Conservation (phyloP, 2,797 vertebrate species). For the Spatula versicolor region DNA sequence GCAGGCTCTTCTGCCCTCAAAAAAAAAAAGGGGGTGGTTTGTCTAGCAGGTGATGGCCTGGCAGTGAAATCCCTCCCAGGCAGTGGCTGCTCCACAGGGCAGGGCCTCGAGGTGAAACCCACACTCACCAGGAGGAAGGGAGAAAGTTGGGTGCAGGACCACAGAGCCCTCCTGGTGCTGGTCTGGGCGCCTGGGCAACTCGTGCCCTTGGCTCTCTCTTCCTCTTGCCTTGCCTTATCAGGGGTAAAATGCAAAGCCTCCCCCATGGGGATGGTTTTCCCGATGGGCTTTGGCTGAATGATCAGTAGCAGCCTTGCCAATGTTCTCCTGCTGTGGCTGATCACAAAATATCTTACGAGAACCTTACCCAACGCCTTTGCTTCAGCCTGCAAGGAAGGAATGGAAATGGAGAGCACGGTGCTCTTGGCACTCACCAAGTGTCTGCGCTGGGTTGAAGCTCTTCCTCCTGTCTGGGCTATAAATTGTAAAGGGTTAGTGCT, state of each 20-base stretch:
- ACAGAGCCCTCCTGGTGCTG: not conserved
- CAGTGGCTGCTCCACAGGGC: not conserved
- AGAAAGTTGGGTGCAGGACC: not conserved
- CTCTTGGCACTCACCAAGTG: not conserved
- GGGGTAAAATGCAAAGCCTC: not conserved
- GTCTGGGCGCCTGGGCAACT: not conserved
- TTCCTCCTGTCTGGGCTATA: not conserved
- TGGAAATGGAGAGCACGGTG: not conserved
- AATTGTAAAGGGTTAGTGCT: too few relatives aligned
- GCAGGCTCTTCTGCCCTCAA: not conserved
- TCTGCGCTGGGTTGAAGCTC: not conserved
- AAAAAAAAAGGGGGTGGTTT: not conserved
- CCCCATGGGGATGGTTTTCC: accelerated
- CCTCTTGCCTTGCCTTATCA: not conserved
- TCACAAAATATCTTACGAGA: not conserved
- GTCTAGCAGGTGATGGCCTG: not conserved
- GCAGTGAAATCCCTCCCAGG: not conserved
- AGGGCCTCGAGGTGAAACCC: too few relatives aligned
- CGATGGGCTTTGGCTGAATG: not conserved
- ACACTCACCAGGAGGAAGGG: not conserved
- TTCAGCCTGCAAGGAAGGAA: not conserved
- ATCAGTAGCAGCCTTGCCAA: too few relatives aligned
- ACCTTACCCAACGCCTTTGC: too few relatives aligned
- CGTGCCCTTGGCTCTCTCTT: accelerated
- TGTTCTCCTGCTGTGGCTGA: not conserved